Evolutionary conservation across 2,888 invertebrate species (phyloP).

Genomic region (Pocota personata): DNA sequence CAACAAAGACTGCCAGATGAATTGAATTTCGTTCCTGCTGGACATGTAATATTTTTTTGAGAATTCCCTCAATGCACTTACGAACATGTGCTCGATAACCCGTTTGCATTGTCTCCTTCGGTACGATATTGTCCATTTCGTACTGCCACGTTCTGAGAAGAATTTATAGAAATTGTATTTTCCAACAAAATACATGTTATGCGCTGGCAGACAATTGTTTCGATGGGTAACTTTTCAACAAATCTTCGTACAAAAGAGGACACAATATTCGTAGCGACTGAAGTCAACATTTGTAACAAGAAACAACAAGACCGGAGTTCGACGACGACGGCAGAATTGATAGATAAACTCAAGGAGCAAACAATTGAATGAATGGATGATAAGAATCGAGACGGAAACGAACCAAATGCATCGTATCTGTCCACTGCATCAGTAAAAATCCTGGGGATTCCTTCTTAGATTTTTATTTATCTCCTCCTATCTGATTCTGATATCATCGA

Average conservation of each 20-base stretch:
- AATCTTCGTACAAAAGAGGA: slow-evolving; percentile 16
- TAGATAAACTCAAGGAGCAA: slow-evolving; percentile 2
- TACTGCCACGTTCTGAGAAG: neutral
- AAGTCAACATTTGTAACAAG: slow-evolving; percentile 27
- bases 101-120: neutral
- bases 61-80: neutral
- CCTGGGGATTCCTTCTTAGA: slow-evolving; percentile 2
- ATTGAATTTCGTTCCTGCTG: neutral
- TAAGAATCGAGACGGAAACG: neutral
- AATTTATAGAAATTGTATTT: neutral
- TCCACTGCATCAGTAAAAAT: slow-evolving; percentile 4
- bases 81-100: neutral
- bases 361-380: slow-evolving; percentile 18
- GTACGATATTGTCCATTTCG: too few relatives aligned
- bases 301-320: neutral
- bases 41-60: neutral
- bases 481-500: neutral
- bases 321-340: neutral
- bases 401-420: slow-evolving; percentile 12
- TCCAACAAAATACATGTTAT: neutral
- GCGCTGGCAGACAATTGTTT: neutral
- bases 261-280: slow-evolving; percentile 23
- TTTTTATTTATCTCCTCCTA: neutral
- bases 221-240: slow-evolving; percentile 11
- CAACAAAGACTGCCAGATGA: neutral